Conservation (phyloP, 2,888 invertebrate genomes). For the Orgyia antiqua region DNA sequence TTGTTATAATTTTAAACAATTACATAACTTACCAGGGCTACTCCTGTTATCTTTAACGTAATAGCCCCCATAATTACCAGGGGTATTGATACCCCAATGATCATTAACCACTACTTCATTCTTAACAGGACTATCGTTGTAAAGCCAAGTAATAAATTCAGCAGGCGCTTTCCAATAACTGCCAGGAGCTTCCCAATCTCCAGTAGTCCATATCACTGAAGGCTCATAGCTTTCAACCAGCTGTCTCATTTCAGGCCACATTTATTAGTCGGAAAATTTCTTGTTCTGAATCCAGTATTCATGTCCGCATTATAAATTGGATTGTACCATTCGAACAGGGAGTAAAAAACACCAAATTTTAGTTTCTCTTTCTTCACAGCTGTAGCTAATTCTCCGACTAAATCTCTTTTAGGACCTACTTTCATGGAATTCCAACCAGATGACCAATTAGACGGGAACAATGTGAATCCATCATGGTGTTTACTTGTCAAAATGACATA, state of each 20-base stretch:
- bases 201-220: constrained; percentile 94
- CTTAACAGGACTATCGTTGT: constrained; percentile 93
- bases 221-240: constrained; percentile 83
- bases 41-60: constrained; percentile 89
- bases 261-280: constrained; percentile 83
- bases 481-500: constrained; percentile 89
- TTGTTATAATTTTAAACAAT: no score
- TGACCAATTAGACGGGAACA: constrained; percentile 89
- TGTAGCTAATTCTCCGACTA: constrained; percentile 85
- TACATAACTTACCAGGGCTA: constrained; percentile 59
- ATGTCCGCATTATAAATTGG: constrained; percentile 87
- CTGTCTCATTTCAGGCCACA: constrained; percentile 89
- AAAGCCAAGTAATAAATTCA: constrained; percentile 95
- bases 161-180: constrained; percentile 90
- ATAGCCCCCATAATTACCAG: constrained; percentile 93
- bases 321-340: constrained; percentile 92
- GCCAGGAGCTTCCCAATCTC: constrained; percentile 93
- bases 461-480: constrained; percentile 91
- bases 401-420: constrained; percentile 86
- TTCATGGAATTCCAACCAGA: constrained; percentile 92
- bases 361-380: constrained; percentile 82
- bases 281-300: constrained; percentile 77
- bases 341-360: constrained; percentile 91
- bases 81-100: constrained; percentile 90
- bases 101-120: constrained; percentile 95